These are phyloP conservation scores for Thecocarcelia acutangulata DNA, from an alignment of 2,888 invertebrate species.

Conservation along the genomic window DNA sequence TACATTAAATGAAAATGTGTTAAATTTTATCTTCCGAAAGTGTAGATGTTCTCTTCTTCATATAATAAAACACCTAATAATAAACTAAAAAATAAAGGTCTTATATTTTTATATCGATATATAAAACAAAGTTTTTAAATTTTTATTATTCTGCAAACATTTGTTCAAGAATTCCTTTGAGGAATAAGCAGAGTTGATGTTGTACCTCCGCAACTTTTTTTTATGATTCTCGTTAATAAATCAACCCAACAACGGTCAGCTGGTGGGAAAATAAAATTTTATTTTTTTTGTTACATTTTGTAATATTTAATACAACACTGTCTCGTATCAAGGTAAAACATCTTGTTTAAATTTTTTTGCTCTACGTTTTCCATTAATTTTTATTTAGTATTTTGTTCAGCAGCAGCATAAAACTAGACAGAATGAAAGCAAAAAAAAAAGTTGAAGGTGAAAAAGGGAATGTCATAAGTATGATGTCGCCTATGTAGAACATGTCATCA, in stretches of 20 bases:
- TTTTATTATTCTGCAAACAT: too few relatives aligned
- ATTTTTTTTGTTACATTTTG: neutral
- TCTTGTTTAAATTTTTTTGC: neutral
- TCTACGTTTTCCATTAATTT: conserved; percentile 34
- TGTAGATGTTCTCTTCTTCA: too few relatives aligned
- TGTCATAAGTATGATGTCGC: conserved; percentile 36
- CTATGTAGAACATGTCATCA: conserved; percentile 35
- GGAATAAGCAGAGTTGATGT: neutral
- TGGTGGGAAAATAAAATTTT: conserved; percentile 37
- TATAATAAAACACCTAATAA: too few relatives aligned
- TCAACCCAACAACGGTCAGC: conserved; percentile 34
- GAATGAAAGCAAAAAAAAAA: neutral
- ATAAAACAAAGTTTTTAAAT: too few relatives aligned
- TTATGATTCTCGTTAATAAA: conserved; percentile 24
- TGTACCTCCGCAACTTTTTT: neutral
- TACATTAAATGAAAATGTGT: too few relatives aligned
- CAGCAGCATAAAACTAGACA: conserved; percentile 21
- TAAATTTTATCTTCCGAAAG: too few relatives aligned
- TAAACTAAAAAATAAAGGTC: too few relatives aligned
- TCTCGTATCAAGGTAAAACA: conserved; percentile 18
- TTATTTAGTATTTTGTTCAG: conserved; percentile 23
- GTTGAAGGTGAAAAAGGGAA: conserved; percentile 8
- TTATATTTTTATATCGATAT: too few relatives aligned
- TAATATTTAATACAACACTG: conserved; percentile 7
- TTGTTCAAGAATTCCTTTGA: neutral